These are phyloP conservation scores for Eupristina koningsbergeri DNA, from an alignment of 1,140 invertebrate genomes.

Conservation along the genomic window DNA sequence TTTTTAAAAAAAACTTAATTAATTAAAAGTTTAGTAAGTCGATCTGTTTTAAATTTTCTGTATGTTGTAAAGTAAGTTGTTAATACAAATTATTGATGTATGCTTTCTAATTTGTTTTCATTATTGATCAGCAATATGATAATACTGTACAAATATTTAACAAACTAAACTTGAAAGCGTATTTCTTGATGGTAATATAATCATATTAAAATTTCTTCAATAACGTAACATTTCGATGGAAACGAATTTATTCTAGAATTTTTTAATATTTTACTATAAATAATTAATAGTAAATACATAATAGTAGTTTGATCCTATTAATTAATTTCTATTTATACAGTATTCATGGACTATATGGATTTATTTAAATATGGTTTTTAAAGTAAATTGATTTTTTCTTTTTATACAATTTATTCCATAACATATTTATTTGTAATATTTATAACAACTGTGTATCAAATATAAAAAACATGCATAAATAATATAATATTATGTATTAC, in stretches of 20 bases:
- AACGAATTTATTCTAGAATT: not conserved
- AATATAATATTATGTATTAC: not conserved
- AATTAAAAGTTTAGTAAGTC: not conserved
- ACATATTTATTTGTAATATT: too few relatives aligned
- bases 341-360: too few relatives aligned
- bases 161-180: not conserved
- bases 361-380: too few relatives aligned
- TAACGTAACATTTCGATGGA: not conserved
- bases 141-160: not conserved
- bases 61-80: not conserved
- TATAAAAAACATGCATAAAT: not conserved
- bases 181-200: constrained; percentile 15
- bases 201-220: not conserved
- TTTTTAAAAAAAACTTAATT: not conserved
- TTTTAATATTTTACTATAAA: too few relatives aligned
- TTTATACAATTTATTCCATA: too few relatives aligned
- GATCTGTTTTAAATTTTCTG: not conserved
- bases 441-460: too few relatives aligned
- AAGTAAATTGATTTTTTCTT: too few relatives aligned
- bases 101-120: constrained; percentile 31
- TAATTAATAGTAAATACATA: too few relatives aligned
- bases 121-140: not conserved
- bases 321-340: too few relatives aligned
- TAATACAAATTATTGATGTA: constrained; percentile 14
- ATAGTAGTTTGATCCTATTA: too few relatives aligned